phyloP scores from a whole-genome alignment of 1,140 invertebrate genomes.

The Drosophila orena region DNA sequence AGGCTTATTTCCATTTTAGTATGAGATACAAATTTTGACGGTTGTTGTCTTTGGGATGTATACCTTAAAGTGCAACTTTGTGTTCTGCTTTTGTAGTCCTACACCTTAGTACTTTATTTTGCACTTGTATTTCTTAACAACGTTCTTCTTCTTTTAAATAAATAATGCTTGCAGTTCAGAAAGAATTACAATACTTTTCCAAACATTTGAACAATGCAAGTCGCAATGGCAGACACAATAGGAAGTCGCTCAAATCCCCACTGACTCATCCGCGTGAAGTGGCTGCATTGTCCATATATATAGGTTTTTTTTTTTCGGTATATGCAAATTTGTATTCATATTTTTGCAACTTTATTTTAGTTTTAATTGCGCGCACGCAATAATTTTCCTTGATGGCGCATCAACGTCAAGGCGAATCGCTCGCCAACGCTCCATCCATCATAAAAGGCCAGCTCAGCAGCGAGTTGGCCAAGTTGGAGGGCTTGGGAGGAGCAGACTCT shows the following conservation, averaged over 20 bases:
- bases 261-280: conserved; percentile 31
- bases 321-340: conserved; percentile 49
- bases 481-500: conserved; percentile 46
- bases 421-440: conserved; percentile 75
- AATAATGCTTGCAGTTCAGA: no score
- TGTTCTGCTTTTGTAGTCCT: no score
- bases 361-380: conserved; percentile 80
- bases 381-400: conserved; percentile 81
- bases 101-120: no score
- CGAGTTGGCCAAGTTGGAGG: background rate
- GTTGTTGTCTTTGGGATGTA: no score
- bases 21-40: no score
- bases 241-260: background rate
- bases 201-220: background rate
- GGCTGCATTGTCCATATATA: conserved; percentile 41
- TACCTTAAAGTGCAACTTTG: no score
- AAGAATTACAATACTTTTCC: background rate
- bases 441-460: conserved; percentile 53
- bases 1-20: no score
- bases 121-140: no score
- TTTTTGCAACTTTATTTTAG: conserved; percentile 75
- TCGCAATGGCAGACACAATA: background rate
- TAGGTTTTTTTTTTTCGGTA: background rate
- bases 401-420: conserved; percentile 79
- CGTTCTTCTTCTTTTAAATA: no score